These are phyloP conservation scores for Galeopsomyia nigrocyanea DNA, from an alignment of 2,888 invertebrate genomes.

Conservation along the genomic window DNA sequence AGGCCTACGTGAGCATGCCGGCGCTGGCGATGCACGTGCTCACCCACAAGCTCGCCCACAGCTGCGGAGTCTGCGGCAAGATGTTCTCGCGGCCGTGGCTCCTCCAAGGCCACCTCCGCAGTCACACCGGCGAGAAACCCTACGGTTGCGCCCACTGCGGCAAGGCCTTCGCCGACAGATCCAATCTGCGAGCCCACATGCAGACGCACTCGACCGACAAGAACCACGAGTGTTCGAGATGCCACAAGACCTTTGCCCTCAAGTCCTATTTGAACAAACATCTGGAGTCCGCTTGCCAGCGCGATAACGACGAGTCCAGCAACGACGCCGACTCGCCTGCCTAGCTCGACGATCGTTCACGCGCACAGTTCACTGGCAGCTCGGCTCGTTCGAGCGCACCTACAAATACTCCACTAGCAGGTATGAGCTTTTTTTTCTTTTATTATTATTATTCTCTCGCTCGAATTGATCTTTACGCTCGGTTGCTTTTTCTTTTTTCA, in stretches of 20 bases:
- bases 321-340: conserved; percentile 25
- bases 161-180: conserved; percentile 95
- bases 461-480: too few species aligned
- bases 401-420: not conserved
- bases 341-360: not conserved
- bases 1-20: conserved; percentile 99
- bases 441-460: too few species aligned
- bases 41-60: conserved; percentile 94
- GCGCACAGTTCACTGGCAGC: not conserved
- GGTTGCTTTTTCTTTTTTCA: not conserved
- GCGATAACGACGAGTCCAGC: conserved; percentile 69
- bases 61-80: conserved; percentile 94
- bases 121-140: conserved; percentile 95
- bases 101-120: conserved; percentile 87
- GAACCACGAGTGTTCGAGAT: conserved; percentile 89
- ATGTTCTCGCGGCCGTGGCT: conserved; percentile 98
- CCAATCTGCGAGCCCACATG: conserved; percentile 94
- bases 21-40: conserved; percentile 95
- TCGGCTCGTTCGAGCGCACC: not conserved
- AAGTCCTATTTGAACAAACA: conserved; percentile 97
- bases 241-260: conserved; percentile 92
- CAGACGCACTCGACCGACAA: conserved; percentile 95
- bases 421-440: not conserved
- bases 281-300: conserved; percentile 89
- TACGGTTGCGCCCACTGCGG: conserved; percentile 95